Conservation (phyloP, 2,888 invertebrate species). For the Blomia tropicalis region DNA sequence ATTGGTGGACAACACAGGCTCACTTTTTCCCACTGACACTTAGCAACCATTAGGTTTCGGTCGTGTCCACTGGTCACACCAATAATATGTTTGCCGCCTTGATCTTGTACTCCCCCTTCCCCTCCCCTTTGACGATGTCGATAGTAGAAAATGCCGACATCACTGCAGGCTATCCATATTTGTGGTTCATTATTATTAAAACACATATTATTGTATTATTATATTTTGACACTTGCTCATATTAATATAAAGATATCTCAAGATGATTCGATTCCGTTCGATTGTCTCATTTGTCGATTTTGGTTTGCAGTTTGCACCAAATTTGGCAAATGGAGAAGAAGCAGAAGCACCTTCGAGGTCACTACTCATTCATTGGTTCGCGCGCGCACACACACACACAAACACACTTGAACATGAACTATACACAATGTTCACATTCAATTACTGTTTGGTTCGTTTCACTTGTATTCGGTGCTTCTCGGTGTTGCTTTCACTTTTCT, state of each 20-base stretch:
- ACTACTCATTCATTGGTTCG: too few species aligned
- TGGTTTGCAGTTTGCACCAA: not conserved
- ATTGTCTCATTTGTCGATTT: not conserved
- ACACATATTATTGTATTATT: too few species aligned
- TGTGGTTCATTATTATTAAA: conserved; percentile 8
- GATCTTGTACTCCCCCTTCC: too few species aligned
- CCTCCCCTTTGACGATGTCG: too few species aligned
- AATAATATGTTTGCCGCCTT: too few species aligned
- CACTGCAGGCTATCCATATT: conserved; percentile 12
- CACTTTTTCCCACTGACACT: conserved; percentile 10
- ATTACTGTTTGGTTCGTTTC: not conserved
- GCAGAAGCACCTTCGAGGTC: too few species aligned
- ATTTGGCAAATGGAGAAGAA: not conserved
- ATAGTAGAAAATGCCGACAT: too few species aligned
- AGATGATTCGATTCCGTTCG: conserved; percentile 3
- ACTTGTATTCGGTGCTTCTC: not conserved
- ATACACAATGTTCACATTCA: too few species aligned
- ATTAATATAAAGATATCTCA: too few species aligned
- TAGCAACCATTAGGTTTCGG: not conserved
- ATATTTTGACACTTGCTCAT: not conserved
- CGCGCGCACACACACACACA: too few species aligned
- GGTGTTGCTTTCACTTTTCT: not conserved
- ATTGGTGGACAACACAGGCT: not conserved
- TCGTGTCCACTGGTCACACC: not conserved
- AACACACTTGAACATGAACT: too few species aligned